Conservation (phyloP, 2,113 vertebrate species). For the Indri indri region DNA sequence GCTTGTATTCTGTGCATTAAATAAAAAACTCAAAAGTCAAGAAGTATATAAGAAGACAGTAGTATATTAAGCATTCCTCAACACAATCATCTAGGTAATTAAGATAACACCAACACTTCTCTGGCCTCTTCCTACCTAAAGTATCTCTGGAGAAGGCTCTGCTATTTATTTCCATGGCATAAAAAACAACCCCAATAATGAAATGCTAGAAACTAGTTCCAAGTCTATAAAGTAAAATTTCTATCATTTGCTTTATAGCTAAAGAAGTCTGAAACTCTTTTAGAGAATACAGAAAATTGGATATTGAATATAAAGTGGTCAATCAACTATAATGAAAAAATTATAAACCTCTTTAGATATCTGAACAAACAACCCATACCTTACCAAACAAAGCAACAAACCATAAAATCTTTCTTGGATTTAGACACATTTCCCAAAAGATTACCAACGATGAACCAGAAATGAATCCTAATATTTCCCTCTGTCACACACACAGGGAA, state of each 20-base stretch:
- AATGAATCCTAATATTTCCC: background rate
- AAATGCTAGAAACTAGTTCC: background rate
- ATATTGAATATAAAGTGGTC: background rate
- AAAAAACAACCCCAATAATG: background rate
- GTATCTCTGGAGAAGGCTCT: background rate
- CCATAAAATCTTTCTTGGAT: background rate
- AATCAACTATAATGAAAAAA: background rate
- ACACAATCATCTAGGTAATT: background rate
- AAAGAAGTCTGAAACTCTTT: constrained; percentile 25
- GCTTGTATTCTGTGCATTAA: background rate
- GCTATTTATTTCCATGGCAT: background rate
- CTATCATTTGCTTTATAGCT: background rate
- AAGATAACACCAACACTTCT: background rate
- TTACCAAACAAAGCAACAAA: background rate
- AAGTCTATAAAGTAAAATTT: constrained; percentile 39
- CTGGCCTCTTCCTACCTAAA: background rate
- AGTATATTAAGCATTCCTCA: background rate
- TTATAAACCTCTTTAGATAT: background rate
- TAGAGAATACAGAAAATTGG: constrained; percentile 7
- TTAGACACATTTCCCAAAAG: background rate
- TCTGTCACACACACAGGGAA: background rate
- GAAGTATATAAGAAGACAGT: background rate
- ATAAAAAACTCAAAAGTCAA: constrained; percentile 36
- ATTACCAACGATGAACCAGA: constrained; percentile 39
- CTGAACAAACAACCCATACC: background rate